A percentile compares a stretch with the other conserved stretches of the same genome.
These are phyloP conservation scores for Drosophila meridiana DNA, from an alignment of 2,888 invertebrate genomes.

Conservation along the genomic window DNA sequence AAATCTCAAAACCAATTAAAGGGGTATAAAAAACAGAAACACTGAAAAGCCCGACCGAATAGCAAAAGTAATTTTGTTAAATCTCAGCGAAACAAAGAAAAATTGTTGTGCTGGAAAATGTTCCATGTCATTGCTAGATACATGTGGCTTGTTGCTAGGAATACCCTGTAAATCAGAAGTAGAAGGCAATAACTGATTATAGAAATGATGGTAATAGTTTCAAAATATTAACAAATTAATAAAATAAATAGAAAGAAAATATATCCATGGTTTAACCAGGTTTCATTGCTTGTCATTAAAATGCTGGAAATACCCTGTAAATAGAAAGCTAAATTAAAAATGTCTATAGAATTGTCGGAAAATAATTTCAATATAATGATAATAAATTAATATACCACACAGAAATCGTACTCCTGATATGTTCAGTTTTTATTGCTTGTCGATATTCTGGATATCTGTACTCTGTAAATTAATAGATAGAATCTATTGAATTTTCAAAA, in stretches of 20 bases:
- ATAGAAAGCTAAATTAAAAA: background rate
- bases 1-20: constrained; percentile 59
- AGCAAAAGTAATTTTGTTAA: constrained; percentile 45
- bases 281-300: too few species aligned
- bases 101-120: constrained; percentile 57
- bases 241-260: background rate
- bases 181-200: background rate
- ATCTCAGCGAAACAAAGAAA: constrained; percentile 57
- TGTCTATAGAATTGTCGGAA: too few species aligned
- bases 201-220: background rate
- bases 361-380: too few species aligned
- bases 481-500: background rate
- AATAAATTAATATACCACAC: background rate
- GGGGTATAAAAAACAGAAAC: constrained; percentile 19
- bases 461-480: background rate
- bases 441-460: too few species aligned
- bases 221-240: background rate
- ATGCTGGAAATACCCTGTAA: background rate
- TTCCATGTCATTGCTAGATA: constrained; percentile 49
- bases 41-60: constrained; percentile 29
- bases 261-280: background rate
- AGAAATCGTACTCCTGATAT: background rate
- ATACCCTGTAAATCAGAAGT: background rate
- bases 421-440: background rate
- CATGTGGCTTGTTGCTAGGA: background rate